A percentile compares a stretch with the other conserved stretches of the same genome.
Evolutionary conservation across 1,140 invertebrate species (phyloP).

Genomic region (Solenopsis fugax): DNA sequence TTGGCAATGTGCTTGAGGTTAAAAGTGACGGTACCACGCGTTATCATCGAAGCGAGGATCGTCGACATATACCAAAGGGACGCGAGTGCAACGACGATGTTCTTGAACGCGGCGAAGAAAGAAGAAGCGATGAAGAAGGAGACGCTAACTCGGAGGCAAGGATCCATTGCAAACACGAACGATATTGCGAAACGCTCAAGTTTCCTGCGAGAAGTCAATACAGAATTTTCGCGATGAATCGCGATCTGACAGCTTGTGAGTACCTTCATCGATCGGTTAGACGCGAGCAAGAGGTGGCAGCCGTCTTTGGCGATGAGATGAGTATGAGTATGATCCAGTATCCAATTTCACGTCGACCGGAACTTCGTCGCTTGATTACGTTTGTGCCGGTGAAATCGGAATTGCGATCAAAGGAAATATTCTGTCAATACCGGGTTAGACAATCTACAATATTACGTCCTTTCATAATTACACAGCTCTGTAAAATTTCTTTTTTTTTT

Average conservation of each 20-base stretch:
- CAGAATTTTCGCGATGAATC: slow-evolving; percentile 81
- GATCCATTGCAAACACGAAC: slow-evolving; percentile 11
- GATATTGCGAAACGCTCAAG: slow-evolving; percentile 47
- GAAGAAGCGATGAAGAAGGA: neutral
- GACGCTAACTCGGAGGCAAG: slow-evolving; percentile 4
- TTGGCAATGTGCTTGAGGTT: slow-evolving; percentile 74
- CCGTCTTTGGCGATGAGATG: slow-evolving; percentile 66
- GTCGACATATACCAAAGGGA: neutral
- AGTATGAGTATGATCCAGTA: slow-evolving; percentile 75
- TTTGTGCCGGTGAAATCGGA: slow-evolving; percentile 68
- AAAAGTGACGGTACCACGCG: slow-evolving; percentile 68
- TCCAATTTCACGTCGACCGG: slow-evolving; percentile 64
- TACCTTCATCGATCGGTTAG: slow-evolving; percentile 79
- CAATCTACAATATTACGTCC: slow-evolving; percentile 17
- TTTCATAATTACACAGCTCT: neutral
- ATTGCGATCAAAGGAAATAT: slow-evolving; percentile 65
- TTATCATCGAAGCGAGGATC: slow-evolving; percentile 56
- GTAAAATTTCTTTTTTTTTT: too few relatives aligned
- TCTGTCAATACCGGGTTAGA: slow-evolving; percentile 67
- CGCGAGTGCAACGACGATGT: neutral
- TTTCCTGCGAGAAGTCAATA: slow-evolving; percentile 39
- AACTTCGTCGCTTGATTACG: slow-evolving; percentile 71
- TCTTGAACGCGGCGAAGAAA: neutral
- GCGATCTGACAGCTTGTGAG: slow-evolving; percentile 79
- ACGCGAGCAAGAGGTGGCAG: slow-evolving; percentile 64